Evolutionary conservation across 1,140 invertebrate species (phyloP), one percentile per base, ranked within the genome.

Genomic region (Eupristina koningsbergeri): DNA sequence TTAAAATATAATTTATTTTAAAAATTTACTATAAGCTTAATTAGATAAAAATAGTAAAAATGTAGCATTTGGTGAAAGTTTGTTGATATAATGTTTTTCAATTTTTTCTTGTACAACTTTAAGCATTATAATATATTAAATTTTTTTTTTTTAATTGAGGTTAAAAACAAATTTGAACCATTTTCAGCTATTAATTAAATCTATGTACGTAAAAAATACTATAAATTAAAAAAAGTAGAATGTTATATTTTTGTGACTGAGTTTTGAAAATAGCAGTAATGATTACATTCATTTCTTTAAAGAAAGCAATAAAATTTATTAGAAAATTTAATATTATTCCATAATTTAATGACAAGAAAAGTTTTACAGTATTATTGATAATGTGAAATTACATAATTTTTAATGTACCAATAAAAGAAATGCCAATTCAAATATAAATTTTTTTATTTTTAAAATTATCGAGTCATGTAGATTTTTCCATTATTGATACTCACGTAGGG

Each of bases 401-500:
- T 41, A 41, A 71, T 71, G n/a, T n/a, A n/a, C n/a, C n/a, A n/a
- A n/a, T n/a, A n/a, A n/a, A n/a, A n/a, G n/a, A n/a, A n/a, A n/a
- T n/a, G n/a, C n/a, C n/a, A n/a, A n/a, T n/a, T 64, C 3, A 26
- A 71, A 41, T 71, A 34, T 75, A 7, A 53, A 71, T 17, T 75
- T 39, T 29, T 67, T 69, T 69, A 17, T 69, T 39, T 13, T 17
- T 1, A 5, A 1, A 8, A 36, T 39, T 69, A 69, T 69, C 64
- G 45, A 63, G 58, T 39, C 50, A 47, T 50, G 45, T 69, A 69
- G 45, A 80, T 80, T 53, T 80, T n/a, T 69, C 45, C 63, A 53
- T 34, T 69, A 80, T 69, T 80, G 63, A 73, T 73, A 58, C 39
- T n/a, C 79, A 53, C 50, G 53, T 81, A 80, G 61, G 75, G 64